Evolutionary conservation across 2,797 vertebrate genomes (phyloP).

Genomic region (Sebastolobus alascanus): DNA sequence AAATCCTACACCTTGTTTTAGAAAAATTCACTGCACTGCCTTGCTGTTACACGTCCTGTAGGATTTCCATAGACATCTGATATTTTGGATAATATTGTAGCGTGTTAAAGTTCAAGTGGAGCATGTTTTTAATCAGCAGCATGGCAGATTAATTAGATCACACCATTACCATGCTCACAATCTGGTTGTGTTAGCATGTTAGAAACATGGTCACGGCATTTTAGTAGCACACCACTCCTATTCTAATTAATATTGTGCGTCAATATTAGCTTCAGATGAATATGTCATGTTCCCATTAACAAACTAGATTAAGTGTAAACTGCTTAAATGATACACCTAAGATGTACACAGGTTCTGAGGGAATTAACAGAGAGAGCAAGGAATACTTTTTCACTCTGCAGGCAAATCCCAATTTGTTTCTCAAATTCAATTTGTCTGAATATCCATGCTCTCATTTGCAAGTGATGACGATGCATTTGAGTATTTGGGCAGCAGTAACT

Average conservation of each 20-base stretch:
- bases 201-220: not conserved
- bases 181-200: not conserved
- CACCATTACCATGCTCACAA: not conserved
- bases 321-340: not conserved
- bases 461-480: not conserved
- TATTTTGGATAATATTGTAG: not conserved
- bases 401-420: slow-evolving; percentile 35
- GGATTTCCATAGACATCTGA: not conserved
- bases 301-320: not conserved
- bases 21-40: slow-evolving; percentile 1
- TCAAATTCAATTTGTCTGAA: slow-evolving; percentile 32
- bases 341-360: not conserved
- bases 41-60: not conserved
- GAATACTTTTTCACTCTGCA: not conserved
- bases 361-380: not conserved
- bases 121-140: slow-evolving; percentile 5
- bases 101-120: not conserved
- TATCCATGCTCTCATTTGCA: slow-evolving; percentile 30
- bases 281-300: not conserved
- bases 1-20: not conserved
- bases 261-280: not conserved
- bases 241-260: not conserved
- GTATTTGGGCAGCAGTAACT: not conserved
- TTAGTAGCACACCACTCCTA: not conserved
- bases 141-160: not conserved